Evolutionary conservation across 2,113 vertebrate species (phyloP).

Genomic region (Epinephelus cyanopodus): DNA sequence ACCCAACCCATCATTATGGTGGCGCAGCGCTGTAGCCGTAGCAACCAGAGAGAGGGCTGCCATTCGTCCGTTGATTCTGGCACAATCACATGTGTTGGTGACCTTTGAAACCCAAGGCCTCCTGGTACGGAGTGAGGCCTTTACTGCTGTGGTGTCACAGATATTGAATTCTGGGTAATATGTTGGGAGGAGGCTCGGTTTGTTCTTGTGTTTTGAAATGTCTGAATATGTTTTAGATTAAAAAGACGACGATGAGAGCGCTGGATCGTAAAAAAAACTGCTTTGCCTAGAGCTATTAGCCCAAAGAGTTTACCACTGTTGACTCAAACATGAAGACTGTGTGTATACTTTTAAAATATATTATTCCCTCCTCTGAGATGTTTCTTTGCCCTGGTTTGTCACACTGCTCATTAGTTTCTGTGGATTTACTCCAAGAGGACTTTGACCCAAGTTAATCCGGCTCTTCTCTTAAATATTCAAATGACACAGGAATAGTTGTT

Average conservation of each 20-base stretch:
- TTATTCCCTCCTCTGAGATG: background rate
- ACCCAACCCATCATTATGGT: conserved; percentile 31
- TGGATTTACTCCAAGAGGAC: conserved; percentile 43
- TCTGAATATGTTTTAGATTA: background rate
- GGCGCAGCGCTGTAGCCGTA: conserved; percentile 8
- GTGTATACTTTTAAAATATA: too few relatives aligned
- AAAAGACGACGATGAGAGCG: background rate
- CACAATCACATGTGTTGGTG: conserved; percentile 1
- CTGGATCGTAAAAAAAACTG: background rate
- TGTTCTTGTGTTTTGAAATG: background rate
- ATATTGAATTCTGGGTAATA: conserved; percentile 26
- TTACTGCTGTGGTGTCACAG: background rate
- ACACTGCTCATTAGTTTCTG: conserved; percentile 39
- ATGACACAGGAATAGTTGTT: conserved; percentile 6
- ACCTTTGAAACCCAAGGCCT: conserved; percentile 54
- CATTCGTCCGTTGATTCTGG: background rate
- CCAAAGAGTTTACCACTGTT: background rate
- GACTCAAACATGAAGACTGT: conserved; percentile 2
- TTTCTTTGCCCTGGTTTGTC: conserved; percentile 8
- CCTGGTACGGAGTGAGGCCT: conserved; percentile 3
- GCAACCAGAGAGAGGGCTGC: conserved; percentile 10
- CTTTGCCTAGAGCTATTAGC: background rate
- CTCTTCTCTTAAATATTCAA: conserved; percentile 28
- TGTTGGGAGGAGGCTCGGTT: background rate
- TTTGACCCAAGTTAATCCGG: conserved; percentile 65